Conservation (phyloP, 2,113 vertebrate genomes). For the Stigmatopora argus region DNA sequence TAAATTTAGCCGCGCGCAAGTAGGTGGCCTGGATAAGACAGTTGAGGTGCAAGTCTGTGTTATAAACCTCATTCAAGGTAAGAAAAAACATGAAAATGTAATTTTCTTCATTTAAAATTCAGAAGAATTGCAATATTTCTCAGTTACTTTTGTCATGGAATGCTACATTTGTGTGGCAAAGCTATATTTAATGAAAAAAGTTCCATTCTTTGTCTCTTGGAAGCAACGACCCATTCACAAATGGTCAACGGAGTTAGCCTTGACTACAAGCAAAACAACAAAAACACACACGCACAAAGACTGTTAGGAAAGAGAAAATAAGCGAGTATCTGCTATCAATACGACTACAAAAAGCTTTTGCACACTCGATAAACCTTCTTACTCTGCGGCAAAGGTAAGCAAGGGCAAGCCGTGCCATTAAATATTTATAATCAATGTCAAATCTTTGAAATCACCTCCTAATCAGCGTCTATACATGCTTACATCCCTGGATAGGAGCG, state of each 20-base stretch:
- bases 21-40: no score
- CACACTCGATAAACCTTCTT: conserved; percentile 48
- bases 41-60: no score
- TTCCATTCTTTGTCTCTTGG: background rate
- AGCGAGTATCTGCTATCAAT: conserved; percentile 34
- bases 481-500: conserved; percentile 20
- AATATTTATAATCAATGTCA: conserved; percentile 64
- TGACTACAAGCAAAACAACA: background rate
- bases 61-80: background rate
- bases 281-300: background rate
- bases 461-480: conserved; percentile 39
- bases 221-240: background rate
- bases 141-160: background rate
- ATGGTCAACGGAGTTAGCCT: background rate
- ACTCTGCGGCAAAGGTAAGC: conserved; percentile 62
- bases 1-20: no score
- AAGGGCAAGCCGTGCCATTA: conserved; percentile 55
- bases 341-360: conserved; percentile 48
- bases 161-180: background rate
- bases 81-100: background rate
- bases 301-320: conserved; percentile 11
- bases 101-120: background rate
- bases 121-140: background rate
- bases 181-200: no score
- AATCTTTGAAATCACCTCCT: conserved; percentile 57